These are phyloP conservation scores for Hydrophis major DNA, from an alignment of 2,797 vertebrate species.

Conservation along the genomic window DNA sequence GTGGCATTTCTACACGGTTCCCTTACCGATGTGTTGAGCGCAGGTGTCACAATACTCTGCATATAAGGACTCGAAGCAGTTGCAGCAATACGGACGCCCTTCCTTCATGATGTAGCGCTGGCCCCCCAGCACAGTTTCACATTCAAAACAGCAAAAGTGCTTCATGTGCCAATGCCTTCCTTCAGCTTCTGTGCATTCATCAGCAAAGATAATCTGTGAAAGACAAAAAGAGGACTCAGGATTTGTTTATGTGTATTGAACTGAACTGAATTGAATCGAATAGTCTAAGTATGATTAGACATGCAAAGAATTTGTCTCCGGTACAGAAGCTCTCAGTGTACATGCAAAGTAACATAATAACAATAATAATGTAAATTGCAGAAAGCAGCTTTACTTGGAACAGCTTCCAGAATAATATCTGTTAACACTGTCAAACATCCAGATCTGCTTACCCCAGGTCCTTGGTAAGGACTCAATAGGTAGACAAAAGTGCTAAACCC, in stretches of 20 bases:
- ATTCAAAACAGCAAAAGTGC: slow-evolving; percentile 99
- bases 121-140: slow-evolving; percentile 91
- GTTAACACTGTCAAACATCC: too few relatives aligned
- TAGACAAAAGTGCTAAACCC: too few relatives aligned
- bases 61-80: slow-evolving; percentile 94
- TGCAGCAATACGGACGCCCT: slow-evolving; percentile 94
- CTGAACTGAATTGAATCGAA: neutral
- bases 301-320: neutral
- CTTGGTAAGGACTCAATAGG: too few relatives aligned
- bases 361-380: neutral
- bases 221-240: neutral
- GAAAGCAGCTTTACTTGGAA: too few relatives aligned
- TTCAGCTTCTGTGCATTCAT: slow-evolving; percentile 97
- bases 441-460: too few relatives aligned
- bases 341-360: neutral
- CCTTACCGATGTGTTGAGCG: slow-evolving; percentile 94
- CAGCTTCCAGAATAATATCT: too few relatives aligned
- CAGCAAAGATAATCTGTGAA: slow-evolving; percentile 92
- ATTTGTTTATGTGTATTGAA: neutral
- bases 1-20: neutral
- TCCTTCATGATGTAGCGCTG: slow-evolving; percentile 99
- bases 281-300: neutral
- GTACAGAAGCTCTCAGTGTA: neutral
- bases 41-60: slow-evolving; percentile 97
- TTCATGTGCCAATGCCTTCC: slow-evolving; percentile 99